Evolutionary conservation across 2,888 invertebrate species (phyloP).

Genomic region (Saturnia japonica): DNA sequence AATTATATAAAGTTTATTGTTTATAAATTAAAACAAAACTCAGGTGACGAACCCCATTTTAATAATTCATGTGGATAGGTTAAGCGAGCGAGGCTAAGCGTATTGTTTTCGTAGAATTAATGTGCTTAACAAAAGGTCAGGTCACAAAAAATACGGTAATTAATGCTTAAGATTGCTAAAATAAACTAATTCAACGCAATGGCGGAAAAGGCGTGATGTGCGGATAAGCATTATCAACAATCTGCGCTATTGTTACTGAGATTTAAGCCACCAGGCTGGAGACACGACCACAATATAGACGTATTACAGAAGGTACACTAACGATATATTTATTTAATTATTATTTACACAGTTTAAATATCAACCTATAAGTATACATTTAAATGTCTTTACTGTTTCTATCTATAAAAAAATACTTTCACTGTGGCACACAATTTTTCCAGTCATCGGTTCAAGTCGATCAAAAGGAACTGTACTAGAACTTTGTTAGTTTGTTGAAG

Average conservation of each 20-base stretch:
- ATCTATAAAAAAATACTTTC: no score
- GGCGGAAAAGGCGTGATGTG: constrained; percentile 56
- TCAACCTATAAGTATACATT: no score
- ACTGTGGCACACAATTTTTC: no score
- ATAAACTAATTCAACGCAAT: constrained; percentile 67
- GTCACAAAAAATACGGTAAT: constrained; percentile 20
- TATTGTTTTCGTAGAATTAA: constrained; percentile 14
- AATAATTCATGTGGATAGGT: neutral
- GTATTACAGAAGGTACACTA: constrained; percentile 20
- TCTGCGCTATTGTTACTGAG: constrained; percentile 63
- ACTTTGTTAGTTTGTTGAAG: no score
- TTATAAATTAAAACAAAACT: neutral
- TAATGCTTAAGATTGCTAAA: constrained; percentile 34
- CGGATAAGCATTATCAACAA: constrained; percentile 63
- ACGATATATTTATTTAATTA: neutral
- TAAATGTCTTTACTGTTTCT: no score
- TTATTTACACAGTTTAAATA: no score
- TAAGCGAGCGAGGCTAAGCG: neutral
- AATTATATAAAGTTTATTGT: no score
- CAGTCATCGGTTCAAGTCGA: no score
- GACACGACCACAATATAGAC: constrained; percentile 24
- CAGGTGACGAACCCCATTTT: neutral
- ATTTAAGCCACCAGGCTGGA: constrained; percentile 37
- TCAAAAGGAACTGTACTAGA: no score
- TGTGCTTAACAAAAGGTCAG: constrained; percentile 18